phyloP scores from a whole-genome alignment of 2,797 vertebrate genomes.

The Pantherophis alleghaniensis region DNA sequence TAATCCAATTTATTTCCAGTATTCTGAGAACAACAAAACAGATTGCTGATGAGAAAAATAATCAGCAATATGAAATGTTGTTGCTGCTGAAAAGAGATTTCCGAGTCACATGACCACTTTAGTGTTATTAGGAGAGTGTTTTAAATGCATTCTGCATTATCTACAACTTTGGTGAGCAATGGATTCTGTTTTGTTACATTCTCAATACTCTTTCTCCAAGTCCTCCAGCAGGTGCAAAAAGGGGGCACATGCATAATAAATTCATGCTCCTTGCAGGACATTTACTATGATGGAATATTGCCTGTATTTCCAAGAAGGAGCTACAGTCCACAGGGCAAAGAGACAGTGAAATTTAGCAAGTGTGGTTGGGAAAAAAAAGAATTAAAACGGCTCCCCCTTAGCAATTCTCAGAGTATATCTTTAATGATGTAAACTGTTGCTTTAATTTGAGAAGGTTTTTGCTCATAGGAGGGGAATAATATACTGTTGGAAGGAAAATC shows the following conservation, averaged over 20 bases:
- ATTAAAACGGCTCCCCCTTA: background rate
- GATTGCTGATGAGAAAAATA: background rate
- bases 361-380: background rate
- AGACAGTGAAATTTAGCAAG: background rate
- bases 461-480: background rate
- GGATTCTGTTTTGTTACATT: background rate
- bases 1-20: background rate
- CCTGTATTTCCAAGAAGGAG: background rate
- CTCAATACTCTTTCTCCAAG: background rate
- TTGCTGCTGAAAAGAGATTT: background rate
- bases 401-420: background rate
- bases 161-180: background rate
- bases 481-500: background rate
- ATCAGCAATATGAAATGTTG: conserved; percentile 7
- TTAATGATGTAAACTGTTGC: background rate
- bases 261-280: background rate
- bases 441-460: background rate
- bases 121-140: background rate
- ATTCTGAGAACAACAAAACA: background rate
- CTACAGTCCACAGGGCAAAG: background rate
- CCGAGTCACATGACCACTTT: background rate
- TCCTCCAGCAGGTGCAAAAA: background rate
- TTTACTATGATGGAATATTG: background rate
- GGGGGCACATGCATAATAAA: background rate
- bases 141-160: background rate